Conservation (phyloP, 2,888 invertebrate genomes). For the Cerceris rybyensis region DNA sequence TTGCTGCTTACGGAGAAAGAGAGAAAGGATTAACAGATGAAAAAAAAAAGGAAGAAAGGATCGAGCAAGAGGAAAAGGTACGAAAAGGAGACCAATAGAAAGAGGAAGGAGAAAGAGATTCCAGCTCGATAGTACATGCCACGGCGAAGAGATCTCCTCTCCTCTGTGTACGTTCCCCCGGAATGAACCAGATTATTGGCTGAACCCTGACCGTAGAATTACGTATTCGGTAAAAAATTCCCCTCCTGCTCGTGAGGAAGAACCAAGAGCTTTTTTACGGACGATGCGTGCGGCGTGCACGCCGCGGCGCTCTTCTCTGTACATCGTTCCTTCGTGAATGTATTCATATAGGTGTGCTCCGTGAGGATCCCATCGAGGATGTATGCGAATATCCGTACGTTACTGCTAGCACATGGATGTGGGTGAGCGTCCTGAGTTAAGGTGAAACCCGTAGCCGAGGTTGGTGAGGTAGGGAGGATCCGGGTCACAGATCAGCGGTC, state of each 20-base stretch:
- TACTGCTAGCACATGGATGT: constrained; percentile 51
- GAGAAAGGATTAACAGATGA: constrained; percentile 4
- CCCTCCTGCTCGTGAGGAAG: constrained; percentile 59
- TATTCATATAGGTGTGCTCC: constrained; percentile 42
- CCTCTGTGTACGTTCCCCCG: constrained; percentile 53
- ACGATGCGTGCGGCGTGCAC: constrained; percentile 69
- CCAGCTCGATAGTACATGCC: constrained; percentile 58
- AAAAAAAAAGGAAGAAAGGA: constrained; percentile 36
- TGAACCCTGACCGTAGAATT: constrained; percentile 78
- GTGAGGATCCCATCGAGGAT: constrained; percentile 42
- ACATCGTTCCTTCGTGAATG: constrained; percentile 19
- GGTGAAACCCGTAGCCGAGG: constrained; percentile 72
- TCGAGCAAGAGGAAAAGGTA: constrained; percentile 23
- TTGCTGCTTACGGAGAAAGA: constrained; percentile 49
- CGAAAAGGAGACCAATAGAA: constrained; percentile 19
- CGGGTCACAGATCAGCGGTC: constrained; percentile 81
- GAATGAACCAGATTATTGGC: constrained; percentile 79
- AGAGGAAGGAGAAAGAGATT: constrained; percentile 51
- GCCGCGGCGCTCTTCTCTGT: constrained; percentile 34
- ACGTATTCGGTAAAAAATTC: constrained; percentile 77
- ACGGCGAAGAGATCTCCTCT: constrained; percentile 47
- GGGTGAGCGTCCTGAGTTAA: constrained; percentile 68
- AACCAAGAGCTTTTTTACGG: constrained; percentile 61
- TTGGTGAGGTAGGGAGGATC: constrained; percentile 80
- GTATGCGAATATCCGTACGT: constrained; percentile 35